These are phyloP conservation scores for Ammodytes dubius DNA, from an alignment of 2,113 vertebrate species.

Conservation along the genomic window DNA sequence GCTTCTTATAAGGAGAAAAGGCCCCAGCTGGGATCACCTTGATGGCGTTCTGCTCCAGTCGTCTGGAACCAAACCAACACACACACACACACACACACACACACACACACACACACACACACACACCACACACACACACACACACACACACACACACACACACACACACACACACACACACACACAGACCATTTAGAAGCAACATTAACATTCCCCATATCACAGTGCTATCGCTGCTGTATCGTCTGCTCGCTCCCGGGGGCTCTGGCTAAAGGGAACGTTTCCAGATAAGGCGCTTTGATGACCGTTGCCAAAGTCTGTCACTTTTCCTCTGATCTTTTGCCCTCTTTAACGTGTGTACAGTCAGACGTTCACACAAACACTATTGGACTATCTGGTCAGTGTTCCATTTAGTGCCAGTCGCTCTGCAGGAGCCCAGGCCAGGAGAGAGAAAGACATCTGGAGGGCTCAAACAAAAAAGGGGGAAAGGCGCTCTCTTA, in stretches of 20 bases:
- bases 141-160: too few species aligned
- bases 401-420: conserved; percentile 62
- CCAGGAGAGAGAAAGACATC: conserved; percentile 12
- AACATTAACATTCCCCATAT: conserved; percentile 67
- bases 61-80: conserved; percentile 87
- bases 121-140: too few species aligned
- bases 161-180: conserved; percentile 26
- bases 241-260: conserved; percentile 43
- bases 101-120: too few species aligned
- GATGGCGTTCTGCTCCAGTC: conserved; percentile 98
- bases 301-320: conserved; percentile 59
- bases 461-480: conserved; percentile 12
- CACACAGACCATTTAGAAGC: conserved; percentile 72
- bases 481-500: conserved; percentile 32
- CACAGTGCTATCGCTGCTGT: conserved; percentile 48
- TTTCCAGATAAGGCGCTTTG: conserved; percentile 73
- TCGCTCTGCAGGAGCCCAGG: conserved; percentile 14
- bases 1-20: conserved; percentile 97
- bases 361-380: conserved; percentile 26
- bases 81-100: conserved; percentile 44
- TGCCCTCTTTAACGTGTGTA: conserved; percentile 51
- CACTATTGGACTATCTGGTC: conserved; percentile 51
- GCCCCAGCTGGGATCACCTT: conserved; percentile 97
- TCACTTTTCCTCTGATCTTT: conserved; percentile 67
- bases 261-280: conserved; percentile 52